These are phyloP conservation scores for Helicoverpa zea DNA, from an alignment of 1,140 invertebrate species.

Conservation along the genomic window DNA sequence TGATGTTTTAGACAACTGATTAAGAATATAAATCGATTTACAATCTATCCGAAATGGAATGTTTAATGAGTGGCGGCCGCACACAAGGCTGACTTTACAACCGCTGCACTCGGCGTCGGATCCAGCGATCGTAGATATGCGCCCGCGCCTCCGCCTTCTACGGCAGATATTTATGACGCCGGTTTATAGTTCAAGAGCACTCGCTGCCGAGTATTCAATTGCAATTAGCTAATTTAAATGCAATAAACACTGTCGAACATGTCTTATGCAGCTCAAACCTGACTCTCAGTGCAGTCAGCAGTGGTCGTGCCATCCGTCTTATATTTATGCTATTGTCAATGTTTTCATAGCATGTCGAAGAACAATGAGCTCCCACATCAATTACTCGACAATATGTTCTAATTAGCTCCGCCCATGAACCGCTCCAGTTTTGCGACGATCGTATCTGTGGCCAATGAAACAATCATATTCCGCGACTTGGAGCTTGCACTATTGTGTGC, in stretches of 20 bases:
- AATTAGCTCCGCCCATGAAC: constrained; percentile 13
- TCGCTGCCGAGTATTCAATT: constrained; percentile 21
- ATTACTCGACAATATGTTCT: constrained; percentile 14
- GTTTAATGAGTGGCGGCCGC: constrained; percentile 27
- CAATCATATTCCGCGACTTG: neutral
- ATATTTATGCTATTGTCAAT: constrained; percentile 4
- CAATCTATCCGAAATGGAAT: constrained; percentile 14
- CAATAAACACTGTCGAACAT: constrained; percentile 15
- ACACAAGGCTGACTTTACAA: constrained; percentile 3
- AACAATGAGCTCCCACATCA: constrained; percentile 14
- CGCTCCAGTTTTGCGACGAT: constrained; percentile 28
- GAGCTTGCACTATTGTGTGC: constrained; percentile 1
- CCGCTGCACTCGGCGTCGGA: neutral
- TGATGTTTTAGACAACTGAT: constrained; percentile 14
- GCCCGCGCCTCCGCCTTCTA: constrained; percentile 22
- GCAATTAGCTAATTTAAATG: constrained; percentile 24
- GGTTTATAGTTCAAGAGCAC: constrained; percentile 36
- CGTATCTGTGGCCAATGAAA: constrained; percentile 15
- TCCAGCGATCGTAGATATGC: constrained; percentile 11
- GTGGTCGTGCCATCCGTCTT: neutral
- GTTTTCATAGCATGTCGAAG: neutral
- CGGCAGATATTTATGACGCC: constrained; percentile 35
- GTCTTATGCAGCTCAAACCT: neutral
- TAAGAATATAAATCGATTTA: constrained; percentile 19
- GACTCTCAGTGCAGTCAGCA: neutral